Percentiles rank a stretch among this genome's conserved stretches.
Evolutionary conservation across 2,888 invertebrate genomes (phyloP).

Genomic region (Syritta pipiens): DNA sequence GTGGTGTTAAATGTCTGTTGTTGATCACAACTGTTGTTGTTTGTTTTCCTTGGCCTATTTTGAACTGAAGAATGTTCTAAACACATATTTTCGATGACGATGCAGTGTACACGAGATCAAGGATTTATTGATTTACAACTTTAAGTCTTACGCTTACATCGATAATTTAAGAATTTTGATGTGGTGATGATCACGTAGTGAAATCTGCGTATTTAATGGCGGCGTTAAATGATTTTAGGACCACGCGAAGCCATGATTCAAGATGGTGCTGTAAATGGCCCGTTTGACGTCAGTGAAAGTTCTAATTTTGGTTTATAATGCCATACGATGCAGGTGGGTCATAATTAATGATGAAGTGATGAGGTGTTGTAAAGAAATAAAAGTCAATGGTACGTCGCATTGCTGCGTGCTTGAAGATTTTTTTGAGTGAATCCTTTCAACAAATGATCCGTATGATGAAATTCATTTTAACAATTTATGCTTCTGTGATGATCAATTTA

Average conservation of each 20-base stretch:
- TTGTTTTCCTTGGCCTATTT: constrained; percentile 22
- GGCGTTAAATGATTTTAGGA: background rate
- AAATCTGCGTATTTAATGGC: background rate
- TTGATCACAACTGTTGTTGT: background rate
- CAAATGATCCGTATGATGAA: no score
- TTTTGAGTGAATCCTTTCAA: no score
- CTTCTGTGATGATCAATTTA: no score
- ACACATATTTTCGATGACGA: background rate
- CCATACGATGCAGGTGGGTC: background rate
- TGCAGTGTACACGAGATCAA: background rate
- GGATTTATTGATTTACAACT: constrained; percentile 19
- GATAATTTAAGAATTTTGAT: background rate
- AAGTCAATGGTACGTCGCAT: no score
- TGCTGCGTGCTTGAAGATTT: no score
- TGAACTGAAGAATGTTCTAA: background rate
- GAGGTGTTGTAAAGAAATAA: background rate
- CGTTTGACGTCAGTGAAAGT: constrained; percentile 11
- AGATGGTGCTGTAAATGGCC: background rate
- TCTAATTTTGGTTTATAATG: background rate
- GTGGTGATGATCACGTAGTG: constrained; percentile 4
- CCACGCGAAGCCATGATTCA: background rate
- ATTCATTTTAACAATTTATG: no score
- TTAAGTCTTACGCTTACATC: background rate
- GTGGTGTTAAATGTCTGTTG: background rate
- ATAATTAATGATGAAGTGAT: background rate